Evolutionary conservation across 2,113 vertebrate species (phyloP), one percentile per base, ranked within the genome.

Genomic region (Aegotheles bennettii): DNA sequence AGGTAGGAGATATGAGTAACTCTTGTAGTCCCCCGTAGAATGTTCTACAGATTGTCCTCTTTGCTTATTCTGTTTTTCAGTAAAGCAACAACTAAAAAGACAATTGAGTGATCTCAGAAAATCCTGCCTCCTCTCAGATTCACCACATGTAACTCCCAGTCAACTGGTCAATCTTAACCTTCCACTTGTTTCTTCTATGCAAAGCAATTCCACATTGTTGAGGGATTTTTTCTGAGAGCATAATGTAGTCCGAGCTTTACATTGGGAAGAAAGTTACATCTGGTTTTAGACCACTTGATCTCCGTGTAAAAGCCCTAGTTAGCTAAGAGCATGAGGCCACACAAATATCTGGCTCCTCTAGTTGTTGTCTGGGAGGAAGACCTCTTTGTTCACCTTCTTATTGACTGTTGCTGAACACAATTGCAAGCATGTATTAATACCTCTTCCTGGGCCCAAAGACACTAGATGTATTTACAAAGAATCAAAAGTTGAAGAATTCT

Each of bases 211-310:
- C 40, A 35, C 10, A 1, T 40, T 31, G 31, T 16, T 51, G 36
- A 51, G 35, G 15, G 20, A 47, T 54, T 88, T 80, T 48, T 19
- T 68, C 16, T 83, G 31, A 24, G 48, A 45, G 8, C 1, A 3
- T 35, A 45, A 59, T 5, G 13, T 23, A 75, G 47, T 42, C 35
- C 2, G 4, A 88, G 47, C 14, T 10, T 10, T 80, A 6, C 3
- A 40, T 10, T 0, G 0, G 40, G 16, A 88, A 48, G 35, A 74
- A 88, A 56, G 9, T 18, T 82, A 45, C 3, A 53, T 20, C 16
- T 80, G 36, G 4, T 15, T 57, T 25, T n/a, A 45, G 61, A 77
- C 6, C 11, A 33, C 76, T 73, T 88, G 45, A n/a, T 20, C 5
- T 76, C 7, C 19, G 4, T 35, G 42, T 45, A 67, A 69, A 78